Evolutionary conservation across 2,888 invertebrate species (phyloP).

Genomic region (Cantharis flavilabris): DNA sequence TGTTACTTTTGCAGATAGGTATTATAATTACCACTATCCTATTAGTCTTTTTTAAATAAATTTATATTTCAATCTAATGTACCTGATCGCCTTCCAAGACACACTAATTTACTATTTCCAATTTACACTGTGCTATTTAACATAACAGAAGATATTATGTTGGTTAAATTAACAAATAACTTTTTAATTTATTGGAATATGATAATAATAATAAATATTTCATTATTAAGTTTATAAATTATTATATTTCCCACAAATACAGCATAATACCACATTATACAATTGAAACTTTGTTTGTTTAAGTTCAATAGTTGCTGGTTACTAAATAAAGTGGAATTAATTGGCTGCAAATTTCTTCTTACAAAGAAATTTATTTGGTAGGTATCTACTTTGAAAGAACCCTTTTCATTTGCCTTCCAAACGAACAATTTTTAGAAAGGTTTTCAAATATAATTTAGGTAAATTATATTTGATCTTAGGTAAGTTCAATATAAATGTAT

Average conservation of each 20-base stretch:
- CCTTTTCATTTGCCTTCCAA: background rate
- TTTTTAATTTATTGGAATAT: no score
- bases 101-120: background rate
- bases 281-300: no score
- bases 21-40: background rate
- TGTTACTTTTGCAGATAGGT: no score
- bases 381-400: background rate
- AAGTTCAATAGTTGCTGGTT: background rate
- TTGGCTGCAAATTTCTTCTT: background rate
- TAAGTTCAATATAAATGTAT: constrained; percentile 1
- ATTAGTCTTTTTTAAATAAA: background rate
- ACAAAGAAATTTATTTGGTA: background rate
- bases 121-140: background rate
- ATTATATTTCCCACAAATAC: background rate
- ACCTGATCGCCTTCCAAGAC: background rate
- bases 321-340: background rate
- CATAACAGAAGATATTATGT: background rate
- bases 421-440: background rate
- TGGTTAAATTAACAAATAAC: no score
- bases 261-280: no score
- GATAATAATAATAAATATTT: no score
- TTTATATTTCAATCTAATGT: no score
- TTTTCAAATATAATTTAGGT: constrained; percentile 10
- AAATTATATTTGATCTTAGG: background rate
- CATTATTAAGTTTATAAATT: background rate